phyloP scores from a whole-genome alignment of 2,113 vertebrate species.

The Uria lomvia region DNA sequence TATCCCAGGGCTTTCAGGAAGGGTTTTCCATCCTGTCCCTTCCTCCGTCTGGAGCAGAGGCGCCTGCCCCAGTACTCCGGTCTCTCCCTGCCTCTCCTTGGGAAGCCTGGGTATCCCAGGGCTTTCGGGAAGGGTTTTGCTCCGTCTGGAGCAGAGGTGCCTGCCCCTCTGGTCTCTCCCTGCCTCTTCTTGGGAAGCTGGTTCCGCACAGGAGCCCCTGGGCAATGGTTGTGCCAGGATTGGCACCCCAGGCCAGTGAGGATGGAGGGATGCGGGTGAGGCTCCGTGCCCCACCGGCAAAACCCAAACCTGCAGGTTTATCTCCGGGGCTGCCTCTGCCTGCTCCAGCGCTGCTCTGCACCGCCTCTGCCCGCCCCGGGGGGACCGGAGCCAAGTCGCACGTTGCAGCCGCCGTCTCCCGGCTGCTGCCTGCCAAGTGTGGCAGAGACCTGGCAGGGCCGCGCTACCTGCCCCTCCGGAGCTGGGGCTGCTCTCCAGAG shows the following conservation, averaged over 20 bases:
- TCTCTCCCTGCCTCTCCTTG: not conserved
- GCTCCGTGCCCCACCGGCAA: not conserved
- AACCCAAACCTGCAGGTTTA: not conserved
- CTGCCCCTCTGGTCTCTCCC: not conserved
- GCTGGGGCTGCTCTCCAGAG: not conserved
- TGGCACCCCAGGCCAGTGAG: not conserved
- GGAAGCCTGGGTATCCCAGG: not conserved
- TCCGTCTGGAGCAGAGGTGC: not conserved
- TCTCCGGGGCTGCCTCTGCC: not conserved
- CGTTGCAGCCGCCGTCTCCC: not conserved
- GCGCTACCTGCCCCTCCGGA: rapidly evolving
- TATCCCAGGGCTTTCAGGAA: not conserved
- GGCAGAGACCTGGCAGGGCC: slow-evolving; percentile 39
- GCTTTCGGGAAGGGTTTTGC: not conserved
- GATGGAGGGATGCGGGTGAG: not conserved
- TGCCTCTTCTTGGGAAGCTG: not conserved
- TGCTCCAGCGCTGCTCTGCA: not conserved
- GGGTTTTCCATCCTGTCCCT: not conserved
- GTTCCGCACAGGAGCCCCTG: not conserved
- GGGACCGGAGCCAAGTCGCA: not conserved
- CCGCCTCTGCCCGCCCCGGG: not conserved
- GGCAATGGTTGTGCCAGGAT: rapidly evolving
- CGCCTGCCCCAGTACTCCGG: not conserved
- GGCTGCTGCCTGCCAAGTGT: slow-evolving; percentile 46
- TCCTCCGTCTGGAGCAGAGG: not conserved